These are phyloP conservation scores for Protaetia brevitarsis DNA, from an alignment of 1,140 invertebrate genomes.

Conservation along the genomic window DNA sequence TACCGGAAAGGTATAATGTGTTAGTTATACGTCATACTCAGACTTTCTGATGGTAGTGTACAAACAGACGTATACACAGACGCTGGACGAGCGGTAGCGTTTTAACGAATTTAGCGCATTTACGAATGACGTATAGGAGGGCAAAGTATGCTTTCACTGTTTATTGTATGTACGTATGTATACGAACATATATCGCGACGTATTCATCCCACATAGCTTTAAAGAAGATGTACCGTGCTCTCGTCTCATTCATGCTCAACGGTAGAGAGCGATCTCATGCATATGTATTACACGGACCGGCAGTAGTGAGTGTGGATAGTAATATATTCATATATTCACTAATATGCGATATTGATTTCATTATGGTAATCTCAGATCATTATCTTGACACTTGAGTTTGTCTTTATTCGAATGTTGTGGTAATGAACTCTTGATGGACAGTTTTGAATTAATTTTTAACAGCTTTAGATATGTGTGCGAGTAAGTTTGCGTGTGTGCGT, in stretches of 20 bases:
- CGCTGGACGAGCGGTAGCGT: conserved; percentile 3
- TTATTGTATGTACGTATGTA: background rate
- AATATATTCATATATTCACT: conserved; percentile 47
- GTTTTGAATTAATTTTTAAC: conserved; percentile 32
- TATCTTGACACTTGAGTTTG: conserved; percentile 44
- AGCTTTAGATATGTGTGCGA: conserved; percentile 16
- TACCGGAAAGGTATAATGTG: no score
- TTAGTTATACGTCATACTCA: background rate
- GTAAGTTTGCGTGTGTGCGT: conserved; percentile 8
- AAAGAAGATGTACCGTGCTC: conserved; percentile 23
- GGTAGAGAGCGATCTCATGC: conserved; percentile 29
- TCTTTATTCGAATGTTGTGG: conserved; percentile 37
- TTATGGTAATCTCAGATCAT: conserved; percentile 45
- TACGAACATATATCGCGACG: conserved; percentile 10
- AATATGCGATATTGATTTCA: conserved; percentile 47
- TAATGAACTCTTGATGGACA: conserved; percentile 33
- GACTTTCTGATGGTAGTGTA: background rate
- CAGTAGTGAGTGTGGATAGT: conserved; percentile 32
- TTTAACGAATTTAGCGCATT: conserved; percentile 16
- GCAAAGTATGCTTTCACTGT: conserved; percentile 13
- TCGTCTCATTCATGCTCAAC: conserved; percentile 22
- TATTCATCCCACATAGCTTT: conserved; percentile 23
- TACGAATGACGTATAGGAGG: conserved; percentile 15
- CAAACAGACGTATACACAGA: background rate
- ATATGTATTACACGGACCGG: conserved; percentile 31